Conservation (phyloP, 2,888 invertebrate genomes). For the Pandemis heparana region DNA sequence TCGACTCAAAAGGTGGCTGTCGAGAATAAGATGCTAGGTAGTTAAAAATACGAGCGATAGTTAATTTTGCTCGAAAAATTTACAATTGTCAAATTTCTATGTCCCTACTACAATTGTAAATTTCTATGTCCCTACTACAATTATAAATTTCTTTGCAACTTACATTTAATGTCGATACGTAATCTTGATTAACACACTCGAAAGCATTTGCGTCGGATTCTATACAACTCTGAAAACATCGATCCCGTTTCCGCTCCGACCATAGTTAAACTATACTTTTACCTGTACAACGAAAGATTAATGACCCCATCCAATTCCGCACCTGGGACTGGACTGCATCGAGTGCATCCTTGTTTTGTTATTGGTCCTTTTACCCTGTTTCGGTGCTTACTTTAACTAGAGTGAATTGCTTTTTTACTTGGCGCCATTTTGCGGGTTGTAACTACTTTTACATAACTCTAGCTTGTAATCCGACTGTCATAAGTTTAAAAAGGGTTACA, state of each 20-base stretch:
- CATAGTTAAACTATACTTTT: conserved; percentile 17
- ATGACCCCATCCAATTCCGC: conserved; percentile 43
- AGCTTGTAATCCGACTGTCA: background rate
- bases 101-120: no score
- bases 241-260: background rate
- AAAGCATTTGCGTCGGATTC: background rate
- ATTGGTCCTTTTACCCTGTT: conserved; percentile 6
- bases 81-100: no score
- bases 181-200: no score
- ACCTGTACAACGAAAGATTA: conserved; percentile 43
- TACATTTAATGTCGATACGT: no score
- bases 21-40: no score
- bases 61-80: no score
- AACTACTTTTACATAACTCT: background rate
- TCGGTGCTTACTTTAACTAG: background rate
- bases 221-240: background rate
- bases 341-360: conserved; percentile 35
- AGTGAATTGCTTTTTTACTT: background rate
- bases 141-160: no score
- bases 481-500: no score
- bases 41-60: no score
- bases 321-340: conserved; percentile 44
- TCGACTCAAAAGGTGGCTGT: no score
- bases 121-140: no score
- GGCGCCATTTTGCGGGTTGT: background rate